Evolutionary conservation across 64 coral and sea anemone genomes (phyloP).

Genomic region (Montipora efflorescens): DNA sequence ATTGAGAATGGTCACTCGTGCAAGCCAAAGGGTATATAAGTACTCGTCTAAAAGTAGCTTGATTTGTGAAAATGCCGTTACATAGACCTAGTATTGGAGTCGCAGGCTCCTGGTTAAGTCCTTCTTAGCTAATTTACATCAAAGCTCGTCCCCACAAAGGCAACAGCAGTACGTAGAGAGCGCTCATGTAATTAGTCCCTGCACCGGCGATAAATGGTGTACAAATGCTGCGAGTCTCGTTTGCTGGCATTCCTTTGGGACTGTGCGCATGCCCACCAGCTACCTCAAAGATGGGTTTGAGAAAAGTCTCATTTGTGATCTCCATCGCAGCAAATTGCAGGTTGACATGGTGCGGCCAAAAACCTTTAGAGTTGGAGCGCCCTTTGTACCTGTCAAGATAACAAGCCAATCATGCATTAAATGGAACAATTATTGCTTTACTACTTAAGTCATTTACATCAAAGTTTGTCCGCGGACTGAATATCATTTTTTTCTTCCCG

Average conservation of each 20-base stretch:
- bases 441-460: too few relatives aligned
- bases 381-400: neutral
- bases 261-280: constrained; percentile 28
- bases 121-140: neutral
- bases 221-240: constrained; percentile 14
- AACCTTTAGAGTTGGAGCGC: neutral
- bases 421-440: too few relatives aligned
- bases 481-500: too few relatives aligned
- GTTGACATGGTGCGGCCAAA: constrained; percentile 43
- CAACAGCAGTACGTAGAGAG: neutral
- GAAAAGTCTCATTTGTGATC: constrained; percentile 3
- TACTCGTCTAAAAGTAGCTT: too few relatives aligned
- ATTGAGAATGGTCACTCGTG: too few relatives aligned
- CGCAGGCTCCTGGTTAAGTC: neutral
- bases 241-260: neutral
- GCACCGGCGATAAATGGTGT: constrained; percentile 6
- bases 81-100: too few relatives aligned
- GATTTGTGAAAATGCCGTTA: too few relatives aligned
- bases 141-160: neutral
- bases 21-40: too few relatives aligned
- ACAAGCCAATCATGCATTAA: neutral
- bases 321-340: constrained; percentile 3
- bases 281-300: neutral
- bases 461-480: too few relatives aligned
- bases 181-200: neutral